Evolutionary conservation across 2,113 vertebrate species (phyloP), one percentile per base, ranked within the genome.

Genomic region (Nycticebus coucang): DNA sequence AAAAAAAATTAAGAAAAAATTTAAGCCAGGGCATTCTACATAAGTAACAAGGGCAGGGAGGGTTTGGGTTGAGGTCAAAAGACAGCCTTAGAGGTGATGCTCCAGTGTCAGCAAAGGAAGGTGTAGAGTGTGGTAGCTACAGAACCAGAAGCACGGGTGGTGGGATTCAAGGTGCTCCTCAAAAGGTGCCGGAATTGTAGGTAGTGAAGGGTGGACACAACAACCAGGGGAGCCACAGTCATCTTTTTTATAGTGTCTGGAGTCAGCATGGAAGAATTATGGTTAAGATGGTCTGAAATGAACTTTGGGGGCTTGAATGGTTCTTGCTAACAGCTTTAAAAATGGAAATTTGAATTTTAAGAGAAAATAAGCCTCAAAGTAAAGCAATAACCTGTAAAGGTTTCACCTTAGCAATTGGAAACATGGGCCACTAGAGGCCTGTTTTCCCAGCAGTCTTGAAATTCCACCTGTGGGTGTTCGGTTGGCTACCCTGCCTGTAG

Each of bases 221-320:
- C 26, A 60, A 8, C 2, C 0, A 15, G 0, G 4, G 10, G 6
- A 7, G 6, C 0, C 5, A 2, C 12, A 1, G 5, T 26, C 18
- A 3, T 4, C 19, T 75, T 69, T 89, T 13, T 0, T 7, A 9
- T 68, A 17, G 7, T 26, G 0, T 66, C 45, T 71, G 5, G 6
- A 35, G 2, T 11, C 3, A 72, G 7, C 37, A 59, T 35, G 9
- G 7, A 86, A 89, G 19, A 7, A 64, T 57, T 21, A 21, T 50
- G 19, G n/a, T 87, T 85, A n/a, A 2, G 7, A 18, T 64, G 22
- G 11, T 9, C 21, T 92, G 68, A 57, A n/a, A 59, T 83, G 35
- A 64, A 69, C 45, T 88, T 87, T 26, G 1, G 72, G 60, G 60
- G 9, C 2, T 45, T 64, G 7, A 41, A 22, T 50, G 21, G 18